These are phyloP conservation scores for Syritta pipiens DNA, from an alignment of 2,888 invertebrate genomes.

Conservation along the genomic window DNA sequence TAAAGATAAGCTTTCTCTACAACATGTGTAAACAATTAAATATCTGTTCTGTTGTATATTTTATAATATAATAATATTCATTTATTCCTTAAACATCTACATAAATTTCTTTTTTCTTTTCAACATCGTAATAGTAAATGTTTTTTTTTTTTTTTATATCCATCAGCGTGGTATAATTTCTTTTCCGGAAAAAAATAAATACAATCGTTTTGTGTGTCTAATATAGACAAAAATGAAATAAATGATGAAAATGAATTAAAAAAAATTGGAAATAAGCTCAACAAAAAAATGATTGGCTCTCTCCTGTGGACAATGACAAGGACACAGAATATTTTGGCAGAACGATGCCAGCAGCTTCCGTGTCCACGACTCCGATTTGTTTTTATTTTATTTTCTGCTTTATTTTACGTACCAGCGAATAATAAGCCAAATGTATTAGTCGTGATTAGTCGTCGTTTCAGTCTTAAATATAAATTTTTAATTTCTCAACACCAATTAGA, in stretches of 20 bases:
- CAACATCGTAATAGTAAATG: constrained; percentile 4
- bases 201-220: constrained; percentile 51
- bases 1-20: too few species aligned
- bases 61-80: constrained; percentile 28
- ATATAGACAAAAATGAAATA: constrained; percentile 65
- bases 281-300: constrained; percentile 17
- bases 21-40: constrained; percentile 14
- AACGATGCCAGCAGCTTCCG: too few species aligned
- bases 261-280: constrained; percentile 20
- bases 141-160: background rate
- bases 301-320: too few species aligned
- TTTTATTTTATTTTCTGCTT: constrained; percentile 3
- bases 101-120: constrained; percentile 1
- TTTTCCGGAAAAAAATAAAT: constrained; percentile 41
- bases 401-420: constrained; percentile 27
- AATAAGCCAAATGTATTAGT: constrained; percentile 41
- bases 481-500: constrained; percentile 19
- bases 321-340: constrained; percentile 16
- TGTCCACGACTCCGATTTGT: too few species aligned
- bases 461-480: constrained; percentile 60
- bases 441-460: constrained; percentile 49
- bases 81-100: constrained; percentile 17
- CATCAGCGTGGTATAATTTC: too few species aligned
- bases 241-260: constrained; percentile 1
- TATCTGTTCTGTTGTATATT: constrained; percentile 33